Conservation (phyloP, 2,113 vertebrate genomes). For the Chaetodon trifascialis region DNA sequence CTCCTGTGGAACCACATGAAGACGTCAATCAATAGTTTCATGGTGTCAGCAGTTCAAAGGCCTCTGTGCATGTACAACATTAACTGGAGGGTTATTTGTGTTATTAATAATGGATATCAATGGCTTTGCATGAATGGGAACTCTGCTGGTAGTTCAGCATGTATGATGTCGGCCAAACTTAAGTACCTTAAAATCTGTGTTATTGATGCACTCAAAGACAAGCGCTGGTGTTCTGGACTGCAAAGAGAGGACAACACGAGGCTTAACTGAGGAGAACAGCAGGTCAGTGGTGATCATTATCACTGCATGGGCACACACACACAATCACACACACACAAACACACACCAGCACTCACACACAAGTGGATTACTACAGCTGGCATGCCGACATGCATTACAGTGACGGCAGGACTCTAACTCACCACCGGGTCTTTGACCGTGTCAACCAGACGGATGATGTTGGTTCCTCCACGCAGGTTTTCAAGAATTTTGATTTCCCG, state of each 20-base stretch:
- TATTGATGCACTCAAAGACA: constrained; percentile 99
- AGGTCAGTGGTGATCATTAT: constrained; percentile 44
- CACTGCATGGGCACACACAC: background rate
- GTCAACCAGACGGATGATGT: constrained; percentile 98
- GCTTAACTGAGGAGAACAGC: constrained; percentile 60
- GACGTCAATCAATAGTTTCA: background rate
- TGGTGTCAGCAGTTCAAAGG: background rate
- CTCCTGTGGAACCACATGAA: constrained; percentile 87
- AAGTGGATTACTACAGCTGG: constrained; percentile 34
- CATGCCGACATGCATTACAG: constrained; percentile 24
- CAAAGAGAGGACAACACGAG: constrained; percentile 72
- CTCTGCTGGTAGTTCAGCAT: constrained; percentile 39
- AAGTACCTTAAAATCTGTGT: constrained; percentile 99
- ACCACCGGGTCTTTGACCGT: constrained; percentile 99
- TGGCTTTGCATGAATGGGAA: constrained; percentile 45
- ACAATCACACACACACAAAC: background rate
- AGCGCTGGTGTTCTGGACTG: constrained; percentile 99
- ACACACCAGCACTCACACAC: background rate
- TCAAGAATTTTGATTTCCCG: constrained; percentile 99
- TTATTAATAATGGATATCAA: constrained; percentile 59
- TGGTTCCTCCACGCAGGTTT: constrained; percentile 97
- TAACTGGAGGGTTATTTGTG: constrained; percentile 43
- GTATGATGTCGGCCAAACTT: constrained; percentile 50
- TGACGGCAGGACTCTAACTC: constrained; percentile 67
- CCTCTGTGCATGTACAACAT: background rate